These are phyloP conservation scores for Umimayanthus kanabou DNA, from an alignment of 92 coral and sea anemone species.

Conservation along the genomic window DNA sequence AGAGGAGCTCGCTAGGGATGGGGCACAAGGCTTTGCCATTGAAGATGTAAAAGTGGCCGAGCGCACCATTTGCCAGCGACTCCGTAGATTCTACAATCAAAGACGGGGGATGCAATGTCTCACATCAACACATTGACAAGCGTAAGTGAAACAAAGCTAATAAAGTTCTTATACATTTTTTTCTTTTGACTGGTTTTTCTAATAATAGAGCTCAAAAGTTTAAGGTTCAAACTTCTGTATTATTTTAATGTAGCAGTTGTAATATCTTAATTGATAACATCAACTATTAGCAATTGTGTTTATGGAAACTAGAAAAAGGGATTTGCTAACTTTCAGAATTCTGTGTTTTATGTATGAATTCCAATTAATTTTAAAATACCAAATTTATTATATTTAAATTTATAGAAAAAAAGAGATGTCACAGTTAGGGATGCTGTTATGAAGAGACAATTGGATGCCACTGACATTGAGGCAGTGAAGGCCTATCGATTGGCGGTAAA, in stretches of 20 bases:
- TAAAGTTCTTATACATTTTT: too few relatives aligned
- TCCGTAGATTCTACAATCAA: slow-evolving; percentile 4
- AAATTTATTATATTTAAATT: neutral
- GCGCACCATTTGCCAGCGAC: neutral
- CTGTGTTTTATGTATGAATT: neutral
- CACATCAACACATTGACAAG: slow-evolving; percentile 7
- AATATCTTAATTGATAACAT: too few relatives aligned
- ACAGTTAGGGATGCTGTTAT: slow-evolving; percentile 14
- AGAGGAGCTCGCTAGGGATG: slow-evolving; percentile 15
- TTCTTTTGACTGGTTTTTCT: neutral
- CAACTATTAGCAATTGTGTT: too few relatives aligned
- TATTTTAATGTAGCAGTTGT: too few relatives aligned
- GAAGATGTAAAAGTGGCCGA: slow-evolving; percentile 12
- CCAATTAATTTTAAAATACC: neutral
- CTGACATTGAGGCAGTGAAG: slow-evolving; percentile 1
- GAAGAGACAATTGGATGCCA: neutral
- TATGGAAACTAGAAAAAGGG: too few relatives aligned
- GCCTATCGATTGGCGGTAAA: neutral
- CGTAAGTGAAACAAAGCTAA: neutral
- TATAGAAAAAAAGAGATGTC: neutral
- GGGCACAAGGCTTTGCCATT: neutral
- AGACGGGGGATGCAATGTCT: neutral
- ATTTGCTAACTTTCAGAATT: neutral
- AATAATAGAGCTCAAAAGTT: neutral
- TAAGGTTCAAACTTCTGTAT: too few relatives aligned